Conservation (phyloP, 2,113 vertebrate species). For the Pelodiscus sinensis region DNA sequence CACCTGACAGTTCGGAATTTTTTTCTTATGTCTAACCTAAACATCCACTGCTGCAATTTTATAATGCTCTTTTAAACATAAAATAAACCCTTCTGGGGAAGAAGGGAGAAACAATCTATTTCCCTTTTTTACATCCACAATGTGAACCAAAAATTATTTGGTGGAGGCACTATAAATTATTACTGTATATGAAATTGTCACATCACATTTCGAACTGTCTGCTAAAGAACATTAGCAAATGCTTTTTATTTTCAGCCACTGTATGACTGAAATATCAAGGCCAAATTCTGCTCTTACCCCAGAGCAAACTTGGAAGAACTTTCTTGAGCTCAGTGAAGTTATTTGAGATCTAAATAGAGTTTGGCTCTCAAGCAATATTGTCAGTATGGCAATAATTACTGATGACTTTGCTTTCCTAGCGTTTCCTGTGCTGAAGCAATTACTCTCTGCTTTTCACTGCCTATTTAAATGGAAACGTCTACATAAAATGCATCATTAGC, state of each 20-base stretch:
- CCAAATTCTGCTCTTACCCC: background rate
- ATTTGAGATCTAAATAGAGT: background rate
- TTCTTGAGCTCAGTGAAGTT: background rate
- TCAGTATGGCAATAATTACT: background rate
- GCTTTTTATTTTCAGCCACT: slow-evolving; percentile 11
- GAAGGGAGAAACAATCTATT: background rate
- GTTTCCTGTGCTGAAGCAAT: background rate
- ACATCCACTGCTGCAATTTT: too few species aligned
- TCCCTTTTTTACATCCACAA: background rate
- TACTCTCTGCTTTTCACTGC: slow-evolving; percentile 10
- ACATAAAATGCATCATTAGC: background rate
- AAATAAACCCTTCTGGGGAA: background rate
- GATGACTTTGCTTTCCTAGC: background rate
- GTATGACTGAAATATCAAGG: background rate
- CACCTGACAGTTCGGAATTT: too few species aligned
- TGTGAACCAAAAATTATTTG: background rate
- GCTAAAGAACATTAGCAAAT: background rate
- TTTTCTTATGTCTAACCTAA: too few species aligned
- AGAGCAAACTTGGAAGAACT: background rate
- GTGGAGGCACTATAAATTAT: background rate
- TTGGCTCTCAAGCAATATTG: fast-evolving
- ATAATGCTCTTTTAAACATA: background rate
- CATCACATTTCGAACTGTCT: background rate
- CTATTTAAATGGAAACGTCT: background rate
- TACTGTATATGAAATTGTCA: background rate